Evolutionary conservation across 2,113 vertebrate species (phyloP).

Genomic region (Caretta caretta): DNA sequence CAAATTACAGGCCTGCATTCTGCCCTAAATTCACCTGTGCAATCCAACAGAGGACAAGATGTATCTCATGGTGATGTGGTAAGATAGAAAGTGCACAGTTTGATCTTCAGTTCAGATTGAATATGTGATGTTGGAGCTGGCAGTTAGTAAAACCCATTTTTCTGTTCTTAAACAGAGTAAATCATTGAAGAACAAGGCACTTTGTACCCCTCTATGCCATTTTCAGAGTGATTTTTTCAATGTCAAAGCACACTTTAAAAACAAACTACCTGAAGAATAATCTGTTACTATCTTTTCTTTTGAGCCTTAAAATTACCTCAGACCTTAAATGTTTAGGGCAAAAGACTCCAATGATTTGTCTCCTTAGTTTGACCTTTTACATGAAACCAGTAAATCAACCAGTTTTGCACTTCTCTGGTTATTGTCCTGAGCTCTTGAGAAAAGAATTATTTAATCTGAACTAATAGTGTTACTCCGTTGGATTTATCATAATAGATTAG

Average conservation of each 20-base stretch:
- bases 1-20: neutral
- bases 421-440: constrained; percentile 51
- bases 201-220: neutral
- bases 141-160: neutral
- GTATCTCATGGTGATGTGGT: neutral
- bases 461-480: constrained; percentile 53
- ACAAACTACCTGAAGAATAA: neutral
- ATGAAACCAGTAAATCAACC: constrained; percentile 64
- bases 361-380: constrained; percentile 59
- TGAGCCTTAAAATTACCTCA: neutral
- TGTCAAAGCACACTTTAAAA: constrained; percentile 1
- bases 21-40: neutral
- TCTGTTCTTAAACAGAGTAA: neutral
- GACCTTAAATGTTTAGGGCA: neutral
- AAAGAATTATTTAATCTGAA: constrained; percentile 55
- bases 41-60: neutral
- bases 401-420: neutral
- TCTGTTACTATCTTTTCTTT: neutral
- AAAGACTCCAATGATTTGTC: neutral
- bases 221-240: neutral
- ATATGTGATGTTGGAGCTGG: neutral
- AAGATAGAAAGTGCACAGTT: neutral
- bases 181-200: neutral
- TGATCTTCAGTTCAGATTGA: neutral
- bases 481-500: constrained; percentile 56